Base-by-base conservation (phyloP, 2,113 vertebrate genomes). In the Cariama cristata region DNA sequence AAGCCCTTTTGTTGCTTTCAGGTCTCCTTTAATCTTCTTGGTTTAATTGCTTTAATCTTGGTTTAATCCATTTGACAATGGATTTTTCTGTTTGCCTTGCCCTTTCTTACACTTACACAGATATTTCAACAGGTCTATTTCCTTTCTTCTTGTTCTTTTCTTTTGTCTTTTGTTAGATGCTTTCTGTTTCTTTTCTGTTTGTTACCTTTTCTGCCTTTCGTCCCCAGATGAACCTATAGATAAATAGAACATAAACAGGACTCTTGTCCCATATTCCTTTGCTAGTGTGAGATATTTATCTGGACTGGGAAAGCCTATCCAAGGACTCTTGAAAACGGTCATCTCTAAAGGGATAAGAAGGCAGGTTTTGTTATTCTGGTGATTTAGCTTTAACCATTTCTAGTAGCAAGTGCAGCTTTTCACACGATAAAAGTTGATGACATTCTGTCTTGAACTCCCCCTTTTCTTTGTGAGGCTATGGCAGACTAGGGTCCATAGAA, bases 1-100 rank as follows among this genome's bases (percentile, higher is more conserved):
- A 86, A 88, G 19, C 8, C 19, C 7, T 83, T 59, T 90, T 69
- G 8, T 32, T 86, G 18, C 16, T 92, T 76, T 80, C 86, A 88
- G 27, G 9, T 80, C 5, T 74, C 42, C 45, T 88, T 74, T 88
- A 81, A 90, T 95, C 42, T 75, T 87, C 55, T 50, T 50, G 16
- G 14, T 49, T 91, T 95, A 91, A 95, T 86, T 77, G 33, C 52
- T 82, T 94, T 74, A 67, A 71, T 85, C 32, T 79, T 71, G 5
- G 16, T 67, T 93, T 79, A 95, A 91, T 82, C 38, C 75, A 58
- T 82, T 20, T 86, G 55, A 83, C 22, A 80, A 66, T 20, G 11
- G 55, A 86, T 87, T 89, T 88, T 79, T 74, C 40, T 74, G 12
- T 75, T 89, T 90, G 8, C 5, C 40, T 91, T 93, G 15, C 12